Percentiles rank a stretch among this genome's conserved stretches.
Conservation (phyloP, 1,140 invertebrate genomes). For the Homarus americanus region DNA sequence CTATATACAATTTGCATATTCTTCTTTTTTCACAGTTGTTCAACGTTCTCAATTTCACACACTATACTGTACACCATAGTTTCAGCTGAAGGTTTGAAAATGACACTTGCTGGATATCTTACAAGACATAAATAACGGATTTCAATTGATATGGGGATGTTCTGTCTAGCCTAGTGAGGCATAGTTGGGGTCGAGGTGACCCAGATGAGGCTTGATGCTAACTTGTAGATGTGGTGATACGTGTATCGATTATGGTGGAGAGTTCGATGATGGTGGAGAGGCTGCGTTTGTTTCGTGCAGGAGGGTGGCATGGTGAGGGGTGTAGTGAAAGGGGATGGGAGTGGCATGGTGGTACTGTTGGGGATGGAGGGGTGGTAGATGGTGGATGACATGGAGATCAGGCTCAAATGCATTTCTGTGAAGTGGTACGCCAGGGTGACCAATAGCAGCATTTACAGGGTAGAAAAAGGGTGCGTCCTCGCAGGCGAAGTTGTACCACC, state of each 20-base stretch:
- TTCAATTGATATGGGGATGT: neutral
- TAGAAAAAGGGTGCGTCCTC: conserved; percentile 79
- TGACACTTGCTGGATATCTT: too few species aligned
- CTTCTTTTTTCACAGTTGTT: too few species aligned
- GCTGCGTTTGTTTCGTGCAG: too few species aligned
- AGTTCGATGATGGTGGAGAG: conserved; percentile 13
- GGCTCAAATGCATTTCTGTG: conserved; percentile 50
- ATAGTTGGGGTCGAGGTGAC: neutral
- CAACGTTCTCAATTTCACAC: too few species aligned
- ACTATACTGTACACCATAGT: too few species aligned
- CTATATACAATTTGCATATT: too few species aligned
- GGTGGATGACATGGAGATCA: conserved; percentile 17
- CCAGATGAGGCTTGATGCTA: neutral
- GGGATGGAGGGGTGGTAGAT: conserved; percentile 21
- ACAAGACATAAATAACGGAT: too few species aligned
- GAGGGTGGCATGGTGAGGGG: neutral
- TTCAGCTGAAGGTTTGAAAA: too few species aligned
- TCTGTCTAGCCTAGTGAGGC: neutral
- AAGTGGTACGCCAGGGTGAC: conserved; percentile 49
- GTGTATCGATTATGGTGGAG: neutral
- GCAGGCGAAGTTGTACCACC: conserved; percentile 82
- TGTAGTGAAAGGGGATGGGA: neutral
- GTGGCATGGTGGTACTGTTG: neutral
- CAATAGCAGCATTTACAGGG: conserved; percentile 77
- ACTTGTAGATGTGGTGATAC: neutral